Percentiles rank a stretch among this genome's conserved stretches.
These are phyloP conservation scores for Epinotia bilunana DNA, from an alignment of 2,888 invertebrate species.

Conservation along the genomic window DNA sequence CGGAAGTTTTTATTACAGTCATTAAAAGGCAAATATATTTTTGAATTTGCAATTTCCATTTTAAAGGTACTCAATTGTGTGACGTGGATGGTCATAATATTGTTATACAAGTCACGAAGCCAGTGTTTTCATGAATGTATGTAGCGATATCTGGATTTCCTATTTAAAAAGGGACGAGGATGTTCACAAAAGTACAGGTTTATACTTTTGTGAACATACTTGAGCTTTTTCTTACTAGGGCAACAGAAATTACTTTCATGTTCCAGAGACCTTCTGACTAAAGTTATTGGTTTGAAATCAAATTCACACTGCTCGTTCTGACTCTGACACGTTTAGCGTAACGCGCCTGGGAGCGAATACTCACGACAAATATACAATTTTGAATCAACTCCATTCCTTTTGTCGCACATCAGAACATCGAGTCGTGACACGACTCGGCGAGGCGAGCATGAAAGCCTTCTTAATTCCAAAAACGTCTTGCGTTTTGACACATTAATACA, in stretches of 20 bases:
- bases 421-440: conserved; percentile 27
- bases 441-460: conserved; percentile 35
- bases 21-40: conserved; percentile 1
- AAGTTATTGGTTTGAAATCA: not conserved
- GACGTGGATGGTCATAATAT: not conserved
- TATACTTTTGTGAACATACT: too few relatives aligned
- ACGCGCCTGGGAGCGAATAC: not conserved
- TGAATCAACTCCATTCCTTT: not conserved
- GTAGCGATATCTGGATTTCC: conserved; percentile 4
- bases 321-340: too few relatives aligned
- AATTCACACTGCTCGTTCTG: not conserved
- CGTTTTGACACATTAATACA: conserved; percentile 33
- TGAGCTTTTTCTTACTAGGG: conserved; percentile 1
- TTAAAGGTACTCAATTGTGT: too few relatives aligned
- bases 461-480: conserved; percentile 35
- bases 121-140: conserved; percentile 20
- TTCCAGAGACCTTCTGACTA: not conserved
- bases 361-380: not conserved
- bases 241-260: conserved; percentile 30
- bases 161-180: not conserved
- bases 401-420: not conserved
- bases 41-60: too few relatives aligned
- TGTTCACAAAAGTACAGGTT: too few relatives aligned
- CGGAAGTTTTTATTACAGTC: too few relatives aligned
- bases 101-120: conserved; percentile 17